These are phyloP conservation scores for Pteronura brasiliensis DNA, from an alignment of 2,113 vertebrate species.

Conservation along the genomic window DNA sequence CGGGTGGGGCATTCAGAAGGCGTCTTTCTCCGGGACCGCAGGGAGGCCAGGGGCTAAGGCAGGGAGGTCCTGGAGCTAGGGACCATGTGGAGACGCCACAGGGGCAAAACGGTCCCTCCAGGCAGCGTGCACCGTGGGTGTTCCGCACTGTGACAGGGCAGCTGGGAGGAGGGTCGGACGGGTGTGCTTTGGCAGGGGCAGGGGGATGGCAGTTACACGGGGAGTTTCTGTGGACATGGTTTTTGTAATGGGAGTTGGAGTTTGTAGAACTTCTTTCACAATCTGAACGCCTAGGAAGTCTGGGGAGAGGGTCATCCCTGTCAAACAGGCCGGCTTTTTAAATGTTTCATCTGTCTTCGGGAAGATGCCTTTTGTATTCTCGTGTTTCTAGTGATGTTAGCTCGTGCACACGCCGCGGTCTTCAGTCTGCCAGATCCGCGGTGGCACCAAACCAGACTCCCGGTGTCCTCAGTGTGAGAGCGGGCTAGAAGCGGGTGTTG, in stretches of 20 bases:
- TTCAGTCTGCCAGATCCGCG: neutral
- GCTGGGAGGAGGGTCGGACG: neutral
- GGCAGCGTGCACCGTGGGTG: accelerated
- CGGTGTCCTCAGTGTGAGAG: neutral
- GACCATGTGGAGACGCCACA: accelerated
- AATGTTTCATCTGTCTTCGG: neutral
- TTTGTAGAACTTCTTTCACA: neutral
- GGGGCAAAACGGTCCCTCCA: no score
- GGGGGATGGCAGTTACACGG: neutral
- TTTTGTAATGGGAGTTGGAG: neutral
- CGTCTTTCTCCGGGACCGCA: neutral
- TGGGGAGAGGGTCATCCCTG: neutral
- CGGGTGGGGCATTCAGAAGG: accelerated
- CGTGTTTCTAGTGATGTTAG: neutral
- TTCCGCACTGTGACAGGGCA: neutral
- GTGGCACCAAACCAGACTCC: neutral
- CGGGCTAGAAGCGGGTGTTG: neutral
- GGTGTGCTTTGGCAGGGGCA: neutral
- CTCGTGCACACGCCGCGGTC: neutral
- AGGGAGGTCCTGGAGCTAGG: neutral
- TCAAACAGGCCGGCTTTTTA: neutral
- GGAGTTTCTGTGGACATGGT: neutral
- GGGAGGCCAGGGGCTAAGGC: neutral
- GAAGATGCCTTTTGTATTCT: neutral
- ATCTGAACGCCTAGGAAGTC: neutral